Percentiles rank a stretch among this genome's conserved stretches.
Evolutionary conservation across 2,888 invertebrate species (phyloP).

Genomic region (Blera fallax): DNA sequence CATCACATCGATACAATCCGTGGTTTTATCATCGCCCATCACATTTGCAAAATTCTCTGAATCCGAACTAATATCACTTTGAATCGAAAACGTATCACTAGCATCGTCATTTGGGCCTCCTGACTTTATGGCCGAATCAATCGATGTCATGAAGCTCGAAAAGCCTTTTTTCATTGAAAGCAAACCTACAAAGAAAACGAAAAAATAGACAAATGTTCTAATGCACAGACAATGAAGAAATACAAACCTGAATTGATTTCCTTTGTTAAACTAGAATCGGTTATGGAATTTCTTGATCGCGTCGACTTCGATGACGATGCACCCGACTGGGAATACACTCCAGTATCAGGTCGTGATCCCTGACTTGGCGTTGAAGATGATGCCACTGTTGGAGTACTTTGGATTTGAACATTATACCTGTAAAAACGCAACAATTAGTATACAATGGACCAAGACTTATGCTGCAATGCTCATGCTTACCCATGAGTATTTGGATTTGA

Average conservation of each 20-base stretch:
- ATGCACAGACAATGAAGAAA: not conserved
- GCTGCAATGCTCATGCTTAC: conserved; percentile 73
- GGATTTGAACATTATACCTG: conserved; percentile 81
- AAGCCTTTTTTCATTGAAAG: conserved; percentile 92
- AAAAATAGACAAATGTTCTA: not conserved
- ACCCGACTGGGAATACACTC: conserved; percentile 76
- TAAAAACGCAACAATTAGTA: conserved; percentile 20
- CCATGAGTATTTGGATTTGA: conserved; percentile 82
- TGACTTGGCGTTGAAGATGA: conserved; percentile 77
- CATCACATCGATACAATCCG: conserved; percentile 87
- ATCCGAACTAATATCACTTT: conserved; percentile 93
- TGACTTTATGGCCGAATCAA: conserved; percentile 90
- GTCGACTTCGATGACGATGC: conserved; percentile 80
- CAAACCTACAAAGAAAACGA: conserved; percentile 83
- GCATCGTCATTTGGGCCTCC: conserved; percentile 86
- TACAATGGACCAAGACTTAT: not conserved
- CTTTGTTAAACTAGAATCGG: conserved; percentile 80
- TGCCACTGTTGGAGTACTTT: conserved; percentile 79
- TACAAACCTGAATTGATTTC: conserved; percentile 83
- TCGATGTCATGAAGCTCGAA: conserved; percentile 90
- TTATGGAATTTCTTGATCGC: conserved; percentile 77
- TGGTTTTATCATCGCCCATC: conserved; percentile 85
- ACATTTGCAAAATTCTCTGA: conserved; percentile 93
- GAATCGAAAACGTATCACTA: conserved; percentile 88
- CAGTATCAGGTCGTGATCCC: conserved; percentile 78